These are phyloP conservation scores for Chaunax sp. DNA, from an alignment of 2,797 vertebrate species.

Conservation along the genomic window DNA sequence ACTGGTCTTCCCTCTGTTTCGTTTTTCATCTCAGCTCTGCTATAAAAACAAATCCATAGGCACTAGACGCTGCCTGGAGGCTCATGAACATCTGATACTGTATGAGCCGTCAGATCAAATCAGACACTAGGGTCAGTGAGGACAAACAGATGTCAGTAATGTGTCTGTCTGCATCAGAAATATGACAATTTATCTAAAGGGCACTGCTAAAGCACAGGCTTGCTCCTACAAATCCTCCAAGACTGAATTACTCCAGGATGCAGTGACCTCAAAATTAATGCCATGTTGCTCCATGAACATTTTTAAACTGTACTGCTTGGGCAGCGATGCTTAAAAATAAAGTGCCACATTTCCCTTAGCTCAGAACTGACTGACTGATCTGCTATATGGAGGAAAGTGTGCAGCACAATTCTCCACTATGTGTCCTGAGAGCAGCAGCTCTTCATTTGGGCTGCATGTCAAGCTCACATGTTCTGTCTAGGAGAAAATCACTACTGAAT, in stretches of 20 bases:
- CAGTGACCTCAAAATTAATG: constrained; percentile 74
- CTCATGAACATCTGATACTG: constrained; percentile 6
- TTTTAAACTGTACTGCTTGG: constrained; percentile 41
- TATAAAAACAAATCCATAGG: constrained; percentile 20
- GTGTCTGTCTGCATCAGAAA: constrained; percentile 33
- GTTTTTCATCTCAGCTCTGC: constrained; percentile 3
- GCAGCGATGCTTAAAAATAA: constrained; percentile 44
- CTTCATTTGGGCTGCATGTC: background rate
- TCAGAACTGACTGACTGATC: constrained; percentile 43
- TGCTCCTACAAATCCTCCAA: constrained; percentile 45
- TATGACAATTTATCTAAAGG: constrained; percentile 38
- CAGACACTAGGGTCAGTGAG: constrained; percentile 39
- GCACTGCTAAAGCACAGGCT: constrained; percentile 22
- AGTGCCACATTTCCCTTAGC: constrained; percentile 57
- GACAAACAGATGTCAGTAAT: constrained; percentile 45
- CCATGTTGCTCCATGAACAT: constrained; percentile 53
- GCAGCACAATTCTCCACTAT: background rate
- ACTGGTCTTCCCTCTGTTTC: background rate
- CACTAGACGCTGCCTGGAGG: constrained; percentile 2
- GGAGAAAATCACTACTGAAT: constrained; percentile 24
- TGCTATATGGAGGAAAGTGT: constrained; percentile 24
- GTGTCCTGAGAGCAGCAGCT: constrained; percentile 24
- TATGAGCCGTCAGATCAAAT: constrained; percentile 31
- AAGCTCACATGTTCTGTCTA: constrained; percentile 14
- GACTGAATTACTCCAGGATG: constrained; percentile 57